These are phyloP conservation scores for Rhinolophus sinicus DNA, from an alignment of 2,113 vertebrate genomes.

Conservation along the genomic window DNA sequence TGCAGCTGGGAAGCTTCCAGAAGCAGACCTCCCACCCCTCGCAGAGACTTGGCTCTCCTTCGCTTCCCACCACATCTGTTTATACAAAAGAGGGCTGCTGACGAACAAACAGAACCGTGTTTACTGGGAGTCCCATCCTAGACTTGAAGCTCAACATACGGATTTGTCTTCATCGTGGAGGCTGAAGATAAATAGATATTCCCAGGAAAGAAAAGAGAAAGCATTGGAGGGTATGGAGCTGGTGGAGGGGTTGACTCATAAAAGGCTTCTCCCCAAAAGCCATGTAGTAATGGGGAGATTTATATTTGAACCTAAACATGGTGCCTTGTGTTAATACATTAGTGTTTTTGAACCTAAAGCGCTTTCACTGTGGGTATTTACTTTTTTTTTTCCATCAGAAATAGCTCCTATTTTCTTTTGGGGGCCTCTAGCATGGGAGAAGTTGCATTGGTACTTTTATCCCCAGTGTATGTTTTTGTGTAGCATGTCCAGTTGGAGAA, in stretches of 20 bases:
- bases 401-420: slow-evolving; percentile 30
- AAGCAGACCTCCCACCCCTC: slow-evolving; percentile 62
- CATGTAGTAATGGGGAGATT: not conserved
- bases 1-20: slow-evolving; percentile 61
- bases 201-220: not conserved
- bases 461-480: not conserved
- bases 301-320: slow-evolving; percentile 56
- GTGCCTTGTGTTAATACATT: not conserved
- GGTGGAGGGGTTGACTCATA: not conserved
- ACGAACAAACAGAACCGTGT: slow-evolving; percentile 72
- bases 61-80: slow-evolving; percentile 72
- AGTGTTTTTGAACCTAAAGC: not conserved
- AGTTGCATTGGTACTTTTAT: slow-evolving; percentile 17
- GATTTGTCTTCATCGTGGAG: not conserved
- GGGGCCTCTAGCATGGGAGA: not conserved
- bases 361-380: slow-evolving; percentile 22
- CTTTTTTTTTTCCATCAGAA: slow-evolving; percentile 23
- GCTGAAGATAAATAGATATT: slow-evolving; percentile 35
- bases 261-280: not conserved
- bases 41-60: slow-evolving; percentile 53
- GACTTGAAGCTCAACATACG: slow-evolving; percentile 46
- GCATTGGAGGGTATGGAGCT: not conserved
- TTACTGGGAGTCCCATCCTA: slow-evolving; percentile 49
- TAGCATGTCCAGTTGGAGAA: slow-evolving; percentile 4
- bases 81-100: slow-evolving; percentile 65